Conservation (phyloP, 2,888 invertebrate species). For the Alloplasta piceator region DNA sequence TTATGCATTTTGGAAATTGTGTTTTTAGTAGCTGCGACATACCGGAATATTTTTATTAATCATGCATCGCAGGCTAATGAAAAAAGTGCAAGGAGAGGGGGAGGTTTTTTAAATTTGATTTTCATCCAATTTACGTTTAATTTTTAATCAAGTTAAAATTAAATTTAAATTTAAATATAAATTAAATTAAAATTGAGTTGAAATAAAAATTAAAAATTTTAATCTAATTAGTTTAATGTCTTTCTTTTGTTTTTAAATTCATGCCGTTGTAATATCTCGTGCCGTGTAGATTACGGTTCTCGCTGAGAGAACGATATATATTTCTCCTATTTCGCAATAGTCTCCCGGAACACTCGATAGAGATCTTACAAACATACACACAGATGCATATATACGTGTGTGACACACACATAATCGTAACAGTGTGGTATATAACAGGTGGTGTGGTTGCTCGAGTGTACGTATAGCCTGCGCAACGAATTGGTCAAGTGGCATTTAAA, state of each 20-base stretch:
- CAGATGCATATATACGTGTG: constrained; percentile 4
- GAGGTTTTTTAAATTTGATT: too few species aligned
- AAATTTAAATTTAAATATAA: too few species aligned
- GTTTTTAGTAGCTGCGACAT: too few species aligned
- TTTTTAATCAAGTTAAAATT: too few species aligned
- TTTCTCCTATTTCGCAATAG: constrained; percentile 58
- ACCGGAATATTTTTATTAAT: too few species aligned
- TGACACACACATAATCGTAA: constrained; percentile 68
- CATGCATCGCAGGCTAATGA: too few species aligned
- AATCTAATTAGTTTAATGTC: too few species aligned
- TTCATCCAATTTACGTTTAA: too few species aligned
- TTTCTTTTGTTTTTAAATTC: constrained; percentile 9
- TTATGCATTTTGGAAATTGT: too few species aligned
- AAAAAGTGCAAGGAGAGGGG: too few species aligned
- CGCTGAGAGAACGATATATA: constrained; percentile 51
- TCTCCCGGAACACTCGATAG: constrained; percentile 53
- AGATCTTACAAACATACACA: constrained; percentile 48
- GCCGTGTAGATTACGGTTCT: constrained; percentile 23
- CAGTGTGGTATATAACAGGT: constrained; percentile 68
- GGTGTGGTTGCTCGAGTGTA: constrained; percentile 58
- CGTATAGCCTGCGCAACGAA: constrained; percentile 70
- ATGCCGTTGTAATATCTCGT: constrained; percentile 26
- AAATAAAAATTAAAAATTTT: too few species aligned
- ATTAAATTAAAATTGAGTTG: too few species aligned
- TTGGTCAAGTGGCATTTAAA: constrained; percentile 78